Conservation (phyloP, 2,113 vertebrate species). For the Puffinus mauretanicus region DNA sequence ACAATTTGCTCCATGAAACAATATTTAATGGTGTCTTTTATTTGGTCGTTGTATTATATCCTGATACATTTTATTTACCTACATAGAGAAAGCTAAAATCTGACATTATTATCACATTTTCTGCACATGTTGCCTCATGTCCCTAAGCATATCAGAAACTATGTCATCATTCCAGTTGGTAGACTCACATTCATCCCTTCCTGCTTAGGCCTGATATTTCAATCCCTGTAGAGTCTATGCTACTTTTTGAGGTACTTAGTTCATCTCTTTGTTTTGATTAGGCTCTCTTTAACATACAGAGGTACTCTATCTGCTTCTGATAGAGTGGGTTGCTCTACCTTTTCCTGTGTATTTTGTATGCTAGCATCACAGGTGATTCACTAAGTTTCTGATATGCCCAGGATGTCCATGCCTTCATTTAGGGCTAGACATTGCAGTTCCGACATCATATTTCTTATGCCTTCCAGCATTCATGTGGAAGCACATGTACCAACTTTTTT, state of each 20-base stretch:
- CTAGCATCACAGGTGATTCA: not conserved
- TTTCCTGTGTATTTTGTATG: not conserved
- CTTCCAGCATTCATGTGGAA: not conserved
- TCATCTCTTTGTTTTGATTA: not conserved
- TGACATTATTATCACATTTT: not conserved
- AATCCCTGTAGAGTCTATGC: not conserved
- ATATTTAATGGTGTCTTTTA: not conserved
- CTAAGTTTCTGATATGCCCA: not conserved
- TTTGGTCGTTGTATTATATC: not conserved
- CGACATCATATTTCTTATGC: not conserved
- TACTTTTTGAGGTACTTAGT: not conserved
- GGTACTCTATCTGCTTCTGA: not conserved
- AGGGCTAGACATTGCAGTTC: not conserved
- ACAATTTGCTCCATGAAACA: not conserved
- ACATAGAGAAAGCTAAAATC: not conserved
- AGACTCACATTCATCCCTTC: not conserved
- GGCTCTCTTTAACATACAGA: not conserved
- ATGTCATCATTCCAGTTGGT: not conserved
- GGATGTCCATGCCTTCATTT: not conserved
- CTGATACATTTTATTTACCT: not conserved
- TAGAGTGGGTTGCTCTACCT: not conserved
- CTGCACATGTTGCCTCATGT: not conserved
- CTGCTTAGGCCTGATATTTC: not conserved
- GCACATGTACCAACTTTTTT: not conserved
- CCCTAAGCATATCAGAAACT: not conserved